Percentiles rank a stretch among this genome's conserved stretches.
These are phyloP conservation scores for Atherix ibis DNA, from an alignment of 2,888 invertebrate genomes.

Conservation along the genomic window DNA sequence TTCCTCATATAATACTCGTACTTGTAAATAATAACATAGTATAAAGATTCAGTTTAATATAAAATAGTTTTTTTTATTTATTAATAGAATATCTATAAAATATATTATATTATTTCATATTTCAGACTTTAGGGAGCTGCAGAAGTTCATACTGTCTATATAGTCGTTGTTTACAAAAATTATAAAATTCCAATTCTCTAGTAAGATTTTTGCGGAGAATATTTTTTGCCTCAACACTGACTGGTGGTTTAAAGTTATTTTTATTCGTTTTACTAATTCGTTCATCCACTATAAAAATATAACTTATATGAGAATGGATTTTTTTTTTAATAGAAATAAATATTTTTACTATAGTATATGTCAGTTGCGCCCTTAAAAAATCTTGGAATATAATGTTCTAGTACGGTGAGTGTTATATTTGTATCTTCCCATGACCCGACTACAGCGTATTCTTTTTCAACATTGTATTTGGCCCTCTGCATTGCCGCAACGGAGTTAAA, in stretches of 20 bases:
- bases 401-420: constrained; percentile 57
- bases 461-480: constrained; percentile 62
- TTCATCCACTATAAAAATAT: no score
- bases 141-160: constrained; percentile 67
- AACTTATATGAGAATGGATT: no score
- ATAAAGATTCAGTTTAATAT: no score
- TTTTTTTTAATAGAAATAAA: constrained; percentile 16
- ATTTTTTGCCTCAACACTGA: constrained; percentile 70
- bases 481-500: constrained; percentile 62
- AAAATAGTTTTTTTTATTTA: no score
- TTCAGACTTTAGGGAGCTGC: no score
- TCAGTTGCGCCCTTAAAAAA: constrained; percentile 60
- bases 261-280: no score
- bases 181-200: constrained; percentile 79
- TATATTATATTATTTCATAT: no score
- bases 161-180: constrained; percentile 73
- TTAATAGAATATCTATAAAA: no score
- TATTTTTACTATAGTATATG: constrained; percentile 57
- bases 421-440: constrained; percentile 70
- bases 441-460: constrained; percentile 65
- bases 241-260: constrained; percentile 66
- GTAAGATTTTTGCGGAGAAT: constrained; percentile 76
- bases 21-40: no score
- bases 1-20: no score
- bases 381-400: constrained; percentile 60